phyloP scores from a whole-genome alignment of 2,797 vertebrate genomes.

The Discoglossus pictus region DNA sequence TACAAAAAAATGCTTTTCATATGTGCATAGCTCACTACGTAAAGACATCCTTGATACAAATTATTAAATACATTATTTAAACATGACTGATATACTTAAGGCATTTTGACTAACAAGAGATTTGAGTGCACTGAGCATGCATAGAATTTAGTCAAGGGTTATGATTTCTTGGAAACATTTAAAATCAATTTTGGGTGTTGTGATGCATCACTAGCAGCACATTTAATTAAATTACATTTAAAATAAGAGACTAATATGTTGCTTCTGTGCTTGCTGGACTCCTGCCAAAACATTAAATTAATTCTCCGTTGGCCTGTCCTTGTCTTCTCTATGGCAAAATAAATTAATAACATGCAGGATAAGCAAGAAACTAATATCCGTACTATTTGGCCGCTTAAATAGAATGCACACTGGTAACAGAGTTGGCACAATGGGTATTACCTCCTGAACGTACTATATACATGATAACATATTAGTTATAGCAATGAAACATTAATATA shows the following conservation, averaged over 20 bases:
- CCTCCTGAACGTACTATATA: no score
- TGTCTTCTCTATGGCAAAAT: constrained; percentile 25
- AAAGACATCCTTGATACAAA: no score
- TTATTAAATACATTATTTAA: no score
- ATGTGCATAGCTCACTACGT: no score
- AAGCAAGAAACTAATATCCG: constrained; percentile 54
- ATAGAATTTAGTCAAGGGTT: constrained; percentile 38
- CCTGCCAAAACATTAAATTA: constrained; percentile 31
- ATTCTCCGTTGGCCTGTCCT: constrained; percentile 19
- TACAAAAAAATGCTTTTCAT: no score
- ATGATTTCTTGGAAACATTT: constrained; percentile 44
- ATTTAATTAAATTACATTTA: constrained; percentile 39
- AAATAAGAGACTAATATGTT: constrained; percentile 28
- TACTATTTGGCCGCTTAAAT: constrained; percentile 60
- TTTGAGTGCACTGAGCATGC: constrained; percentile 1
- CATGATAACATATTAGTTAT: no score
- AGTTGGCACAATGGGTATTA: constrained; percentile 56
- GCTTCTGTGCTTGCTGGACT: constrained; percentile 24
- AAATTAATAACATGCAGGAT: constrained; percentile 31
- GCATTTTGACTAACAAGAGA: neutral
- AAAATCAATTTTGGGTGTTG: constrained; percentile 38
- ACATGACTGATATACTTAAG: no score
- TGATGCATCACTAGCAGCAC: constrained; percentile 21
- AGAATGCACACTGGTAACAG: constrained; percentile 61
- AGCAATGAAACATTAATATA: no score